Conservation (phyloP, 1,140 invertebrate genomes). For the Anoplophora glabripennis region DNA sequence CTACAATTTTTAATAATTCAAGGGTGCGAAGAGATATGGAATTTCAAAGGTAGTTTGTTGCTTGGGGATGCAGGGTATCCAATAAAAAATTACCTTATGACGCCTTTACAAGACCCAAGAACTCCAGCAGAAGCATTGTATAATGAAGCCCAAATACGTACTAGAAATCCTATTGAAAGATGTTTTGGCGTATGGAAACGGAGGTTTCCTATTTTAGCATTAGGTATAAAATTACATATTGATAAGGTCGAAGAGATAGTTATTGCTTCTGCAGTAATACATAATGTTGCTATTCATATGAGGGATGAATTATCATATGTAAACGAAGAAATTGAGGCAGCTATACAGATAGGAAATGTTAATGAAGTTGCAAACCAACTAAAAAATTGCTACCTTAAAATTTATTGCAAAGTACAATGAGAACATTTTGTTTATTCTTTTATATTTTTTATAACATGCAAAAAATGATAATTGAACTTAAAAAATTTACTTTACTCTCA, state of each 20-base stretch:
- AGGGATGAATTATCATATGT: too few species aligned
- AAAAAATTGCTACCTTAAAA: too few species aligned
- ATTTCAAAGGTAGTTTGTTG: background rate
- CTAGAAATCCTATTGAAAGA: conserved; percentile 47
- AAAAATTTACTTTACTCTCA: too few species aligned
- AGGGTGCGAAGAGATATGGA: too few species aligned
- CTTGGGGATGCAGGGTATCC: conserved; percentile 41
- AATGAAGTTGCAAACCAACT: too few species aligned
- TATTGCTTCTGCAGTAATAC: conserved; percentile 25
- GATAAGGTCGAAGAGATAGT: conserved; percentile 36
- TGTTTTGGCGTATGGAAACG: conserved; percentile 47
- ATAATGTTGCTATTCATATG: conserved; percentile 14
- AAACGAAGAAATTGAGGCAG: too few species aligned
- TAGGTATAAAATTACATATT: conserved; percentile 34
- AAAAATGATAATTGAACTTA: too few species aligned
- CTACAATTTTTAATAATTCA: too few species aligned
- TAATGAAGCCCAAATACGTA: conserved; percentile 48
- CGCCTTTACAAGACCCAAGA: conserved; percentile 26
- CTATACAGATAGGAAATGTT: too few species aligned
- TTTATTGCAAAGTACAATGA: too few species aligned
- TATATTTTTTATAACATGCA: too few species aligned
- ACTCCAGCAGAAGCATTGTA: conserved; percentile 37
- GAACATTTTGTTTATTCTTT: too few species aligned
- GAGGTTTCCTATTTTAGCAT: conserved; percentile 43
- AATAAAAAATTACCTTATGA: conserved; percentile 36